phyloP scores from a whole-genome alignment of 2,797 vertebrate genomes.

The Oryzias sinensis region DNA sequence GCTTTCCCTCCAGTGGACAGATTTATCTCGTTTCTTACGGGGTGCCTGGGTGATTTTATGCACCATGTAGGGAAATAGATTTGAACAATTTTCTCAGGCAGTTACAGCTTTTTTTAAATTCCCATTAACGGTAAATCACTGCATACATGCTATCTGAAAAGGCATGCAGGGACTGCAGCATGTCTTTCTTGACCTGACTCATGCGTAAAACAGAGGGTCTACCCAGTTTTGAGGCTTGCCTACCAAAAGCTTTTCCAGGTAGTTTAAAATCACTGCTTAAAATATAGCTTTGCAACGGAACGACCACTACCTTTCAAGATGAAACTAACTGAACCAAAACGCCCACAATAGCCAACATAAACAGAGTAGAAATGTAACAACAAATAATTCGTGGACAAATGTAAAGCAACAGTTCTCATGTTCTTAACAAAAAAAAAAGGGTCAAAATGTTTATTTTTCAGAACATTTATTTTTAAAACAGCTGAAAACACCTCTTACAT shows the following conservation, averaged over 20 bases:
- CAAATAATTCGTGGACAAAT: too few relatives aligned
- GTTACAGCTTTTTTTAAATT: constrained; percentile 9
- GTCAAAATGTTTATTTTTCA: too few relatives aligned
- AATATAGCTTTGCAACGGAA: constrained; percentile 41
- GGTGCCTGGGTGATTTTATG: constrained; percentile 33
- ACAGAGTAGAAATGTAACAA: too few relatives aligned
- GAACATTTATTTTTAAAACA: too few relatives aligned
- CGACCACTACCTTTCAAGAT: constrained; percentile 33
- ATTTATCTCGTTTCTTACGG: constrained; percentile 62
- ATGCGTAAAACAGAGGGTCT: constrained; percentile 1
- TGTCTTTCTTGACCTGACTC: neutral
- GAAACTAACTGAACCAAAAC: constrained; percentile 1
- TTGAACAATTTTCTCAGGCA: constrained; percentile 12
- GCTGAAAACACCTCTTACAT: too few relatives aligned
- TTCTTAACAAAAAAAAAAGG: too few relatives aligned
- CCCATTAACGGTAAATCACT: constrained; percentile 5
- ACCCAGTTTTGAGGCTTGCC: constrained; percentile 1
- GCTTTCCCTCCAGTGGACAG: constrained; percentile 52
- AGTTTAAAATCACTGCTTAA: constrained; percentile 34
- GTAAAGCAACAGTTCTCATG: too few relatives aligned
- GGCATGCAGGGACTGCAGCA: neutral
- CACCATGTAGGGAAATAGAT: constrained; percentile 21
- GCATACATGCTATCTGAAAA: neutral
- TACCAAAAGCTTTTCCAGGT: constrained; percentile 9
- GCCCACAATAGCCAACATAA: too few relatives aligned